phyloP scores from a whole-genome alignment of 2,113 vertebrate genomes.

The Tetrao urogallus region DNA sequence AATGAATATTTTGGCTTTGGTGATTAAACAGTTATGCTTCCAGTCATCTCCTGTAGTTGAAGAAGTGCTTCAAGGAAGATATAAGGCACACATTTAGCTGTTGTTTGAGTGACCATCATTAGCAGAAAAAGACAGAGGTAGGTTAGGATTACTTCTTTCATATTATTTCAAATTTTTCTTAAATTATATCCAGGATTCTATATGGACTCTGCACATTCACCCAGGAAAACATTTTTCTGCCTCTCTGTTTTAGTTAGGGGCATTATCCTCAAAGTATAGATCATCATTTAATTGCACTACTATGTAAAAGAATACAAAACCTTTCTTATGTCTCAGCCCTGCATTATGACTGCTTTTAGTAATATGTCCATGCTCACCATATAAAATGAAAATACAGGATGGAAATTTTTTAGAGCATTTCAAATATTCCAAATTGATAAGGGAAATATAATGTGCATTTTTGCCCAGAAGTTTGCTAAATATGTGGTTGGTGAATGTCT shows the following conservation, averaged over 20 bases:
- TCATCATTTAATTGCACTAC: constrained; percentile 21
- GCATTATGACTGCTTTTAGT: constrained; percentile 5
- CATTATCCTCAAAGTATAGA: constrained; percentile 15
- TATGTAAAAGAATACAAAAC: not conserved
- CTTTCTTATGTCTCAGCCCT: not conserved
- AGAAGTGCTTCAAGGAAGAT: not conserved
- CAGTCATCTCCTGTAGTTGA: not conserved
- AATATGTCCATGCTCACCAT: constrained; percentile 9
- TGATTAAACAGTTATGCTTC: not conserved
- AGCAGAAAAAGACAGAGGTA: not conserved
- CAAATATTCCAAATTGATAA: not conserved
- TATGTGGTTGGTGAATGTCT: not conserved
- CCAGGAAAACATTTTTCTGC: not conserved
- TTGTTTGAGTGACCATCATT: not conserved
- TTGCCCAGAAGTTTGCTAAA: not conserved
- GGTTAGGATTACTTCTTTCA: not conserved
- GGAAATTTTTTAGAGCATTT: not conserved
- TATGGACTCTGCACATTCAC: not conserved
- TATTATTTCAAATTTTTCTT: not conserved
- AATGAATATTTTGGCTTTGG: not conserved
- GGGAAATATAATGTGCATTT: not conserved
- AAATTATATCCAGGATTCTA: not conserved
- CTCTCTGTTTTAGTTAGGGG: not conserved
- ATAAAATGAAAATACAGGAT: constrained; percentile 28
- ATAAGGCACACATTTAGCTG: not conserved